Base-by-base conservation (phyloP, 2,797 vertebrate species). In the Pseudopleuronectes americanus region DNA sequence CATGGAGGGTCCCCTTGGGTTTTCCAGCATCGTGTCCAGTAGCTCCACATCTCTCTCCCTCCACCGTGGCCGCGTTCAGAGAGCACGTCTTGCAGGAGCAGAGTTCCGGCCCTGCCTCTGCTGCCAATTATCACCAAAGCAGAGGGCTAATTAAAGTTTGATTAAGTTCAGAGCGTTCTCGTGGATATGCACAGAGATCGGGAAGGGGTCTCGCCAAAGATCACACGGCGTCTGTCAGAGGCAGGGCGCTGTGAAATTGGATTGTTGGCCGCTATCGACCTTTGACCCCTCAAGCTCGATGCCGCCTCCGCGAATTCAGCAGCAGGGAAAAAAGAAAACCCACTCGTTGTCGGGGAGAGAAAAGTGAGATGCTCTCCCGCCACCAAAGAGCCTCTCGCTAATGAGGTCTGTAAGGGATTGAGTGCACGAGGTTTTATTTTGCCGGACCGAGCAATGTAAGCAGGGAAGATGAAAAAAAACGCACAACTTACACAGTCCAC, bases 131-230 rank as follows among this genome's bases (percentile, higher is more conserved):
- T 81, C 90, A 84, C 79, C 80, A 86, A 92, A 92, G 89, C 84
- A 71, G 71, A 88, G 85, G 88, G 85, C 92, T 94, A 94, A 94
- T 95, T 94, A 94, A 92, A 90, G 87, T 92, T 93, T 93, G 91
- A 94, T 94, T 90, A 92, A 90, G 91, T 90, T 91, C 88, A 87
- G 77, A 77, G 84, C 81, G 86, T 93, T 90, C 85, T 90, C 48
- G 81, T 83, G 85, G 88, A 92, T 92, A 92, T 92, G 88, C 87
- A 90, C 83, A 90, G 74, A 64, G 65, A 73, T 72, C 23, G 69
- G 71, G 82, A 71, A 71, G 67, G 70, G 88, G 77, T 87, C 83
- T 85, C 80, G 53, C 62, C 68, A 71, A 76, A 87, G 90, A 94
- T 91, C 89, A 81, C 87, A 83, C 73, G 12, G 74, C 86, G 90